Base-by-base conservation (phyloP, 2,888 invertebrate genomes). In the Argyresthia goedartella region DNA sequence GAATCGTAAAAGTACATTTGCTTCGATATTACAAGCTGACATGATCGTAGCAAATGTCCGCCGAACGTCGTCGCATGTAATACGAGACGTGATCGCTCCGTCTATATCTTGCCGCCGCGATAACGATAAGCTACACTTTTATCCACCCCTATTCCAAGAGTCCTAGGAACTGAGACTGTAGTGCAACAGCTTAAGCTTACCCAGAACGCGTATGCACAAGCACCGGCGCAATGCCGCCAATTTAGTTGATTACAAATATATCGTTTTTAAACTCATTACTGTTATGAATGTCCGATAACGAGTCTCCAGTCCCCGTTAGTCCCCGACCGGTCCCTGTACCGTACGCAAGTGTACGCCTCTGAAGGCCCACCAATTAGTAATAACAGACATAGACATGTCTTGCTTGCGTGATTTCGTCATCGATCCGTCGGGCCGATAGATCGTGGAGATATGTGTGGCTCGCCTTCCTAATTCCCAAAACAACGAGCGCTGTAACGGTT, bases 261-360 rank as follows among this genome's bases (percentile, higher is more conserved):
- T 41, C 41, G 50, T 42, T 50, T 50, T 50, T 50, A 50, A 42
- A 41, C 50, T 50, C 41, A 50, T 42, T 25, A 50, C 33, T 16
- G 16, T 50, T 50, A 50, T 50, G 50, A 50, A 50, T 50, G 50
- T 74, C 71, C 66, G 69, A 69, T 76, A 77, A 79, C 76, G 65
- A 79, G 76, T 77, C 73, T 69, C 63, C 59, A 62, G 62, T 63
- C 65, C 57, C 81, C 82, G 80, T 84, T 81, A 76, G 57, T 65
- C 62, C 57, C 60, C 59, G 64, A 73, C 75, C 77, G 70, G 76
- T 70, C 70, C 64, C 60, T 64, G 63, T 50, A 48, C 62, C 59
- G 63, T 62, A 69, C 66, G 65, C 65, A 61, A 60, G 60, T 59
- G 60, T 65, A 59, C 65, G 66, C 65, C 25, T 25, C 67, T 60